These are phyloP conservation scores for Spheniscus humboldti DNA, from an alignment of 2,797 vertebrate genomes.

Conservation along the genomic window DNA sequence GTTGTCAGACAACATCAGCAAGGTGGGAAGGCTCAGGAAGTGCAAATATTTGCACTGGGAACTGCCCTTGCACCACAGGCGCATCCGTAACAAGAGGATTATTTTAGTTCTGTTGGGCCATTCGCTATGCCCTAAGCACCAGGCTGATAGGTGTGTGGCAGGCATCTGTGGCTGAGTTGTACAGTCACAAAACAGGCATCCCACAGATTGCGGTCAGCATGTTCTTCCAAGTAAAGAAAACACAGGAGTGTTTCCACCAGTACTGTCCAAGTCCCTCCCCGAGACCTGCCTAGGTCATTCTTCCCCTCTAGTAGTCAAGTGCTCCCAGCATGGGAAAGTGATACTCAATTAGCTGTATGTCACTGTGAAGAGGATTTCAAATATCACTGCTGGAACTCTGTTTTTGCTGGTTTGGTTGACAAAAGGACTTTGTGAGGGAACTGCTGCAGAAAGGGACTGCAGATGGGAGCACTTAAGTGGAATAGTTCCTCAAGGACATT, in stretches of 20 bases:
- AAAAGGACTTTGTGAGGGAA: background rate
- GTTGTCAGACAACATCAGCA: background rate
- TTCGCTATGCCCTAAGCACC: background rate
- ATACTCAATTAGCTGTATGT: background rate
- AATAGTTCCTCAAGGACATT: background rate
- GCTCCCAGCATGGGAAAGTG: background rate
- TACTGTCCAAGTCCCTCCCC: background rate
- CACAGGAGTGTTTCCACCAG: background rate
- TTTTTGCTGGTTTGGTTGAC: background rate
- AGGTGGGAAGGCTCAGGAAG: background rate
- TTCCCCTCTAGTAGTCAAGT: background rate
- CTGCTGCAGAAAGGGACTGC: background rate
- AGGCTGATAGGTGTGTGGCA: background rate
- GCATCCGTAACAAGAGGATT: background rate
- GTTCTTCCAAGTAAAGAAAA: background rate
- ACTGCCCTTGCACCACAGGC: background rate
- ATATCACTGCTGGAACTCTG: background rate
- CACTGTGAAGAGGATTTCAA: background rate
- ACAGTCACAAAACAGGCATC: background rate
- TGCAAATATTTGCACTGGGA: background rate
- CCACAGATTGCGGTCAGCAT: background rate
- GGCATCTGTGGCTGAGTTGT: background rate
- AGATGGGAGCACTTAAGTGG: background rate
- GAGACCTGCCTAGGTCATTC: background rate
- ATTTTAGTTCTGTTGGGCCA: background rate